Conservation (phyloP, 2,888 invertebrate species). For the Rhogogaster chlorosoma region DNA sequence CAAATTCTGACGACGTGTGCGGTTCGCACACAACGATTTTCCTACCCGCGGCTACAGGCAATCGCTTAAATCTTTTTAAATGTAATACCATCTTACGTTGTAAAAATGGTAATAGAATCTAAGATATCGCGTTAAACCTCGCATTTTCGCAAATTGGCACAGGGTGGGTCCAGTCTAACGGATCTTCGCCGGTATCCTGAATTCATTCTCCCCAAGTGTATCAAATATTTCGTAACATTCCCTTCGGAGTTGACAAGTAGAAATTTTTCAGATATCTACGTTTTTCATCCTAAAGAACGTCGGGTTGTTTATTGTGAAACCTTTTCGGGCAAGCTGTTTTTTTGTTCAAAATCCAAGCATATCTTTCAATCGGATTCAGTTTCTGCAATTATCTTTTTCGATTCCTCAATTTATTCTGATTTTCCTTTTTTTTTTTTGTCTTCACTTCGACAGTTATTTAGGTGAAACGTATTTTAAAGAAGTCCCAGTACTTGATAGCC, state of each 20-base stretch:
- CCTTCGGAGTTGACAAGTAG: background rate
- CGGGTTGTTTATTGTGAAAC: too few relatives aligned
- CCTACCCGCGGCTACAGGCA: too few relatives aligned
- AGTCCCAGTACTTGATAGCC: background rate
- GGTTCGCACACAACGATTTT: background rate
- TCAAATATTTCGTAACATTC: background rate
- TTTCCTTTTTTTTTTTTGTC: background rate
- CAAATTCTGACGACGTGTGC: background rate
- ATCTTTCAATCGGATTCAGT: background rate
- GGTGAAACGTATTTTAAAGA: background rate
- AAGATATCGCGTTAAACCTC: slow-evolving; percentile 41
- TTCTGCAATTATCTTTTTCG: background rate
- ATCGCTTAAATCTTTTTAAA: slow-evolving; percentile 20
- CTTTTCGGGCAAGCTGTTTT: background rate
- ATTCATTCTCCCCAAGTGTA: background rate
- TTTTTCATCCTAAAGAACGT: too few relatives aligned
- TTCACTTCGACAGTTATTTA: too few relatives aligned
- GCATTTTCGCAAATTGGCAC: slow-evolving; percentile 33
- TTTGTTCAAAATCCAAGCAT: background rate
- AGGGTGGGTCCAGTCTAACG: background rate
- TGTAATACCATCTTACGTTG: slow-evolving; percentile 1
- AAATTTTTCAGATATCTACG: background rate
- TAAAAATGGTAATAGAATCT: slow-evolving; percentile 42
- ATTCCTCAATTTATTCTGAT: background rate
- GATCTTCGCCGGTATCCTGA: background rate